Evolutionary conservation across 2,113 vertebrate species (phyloP).

Genomic region (Malurus elegans): DNA sequence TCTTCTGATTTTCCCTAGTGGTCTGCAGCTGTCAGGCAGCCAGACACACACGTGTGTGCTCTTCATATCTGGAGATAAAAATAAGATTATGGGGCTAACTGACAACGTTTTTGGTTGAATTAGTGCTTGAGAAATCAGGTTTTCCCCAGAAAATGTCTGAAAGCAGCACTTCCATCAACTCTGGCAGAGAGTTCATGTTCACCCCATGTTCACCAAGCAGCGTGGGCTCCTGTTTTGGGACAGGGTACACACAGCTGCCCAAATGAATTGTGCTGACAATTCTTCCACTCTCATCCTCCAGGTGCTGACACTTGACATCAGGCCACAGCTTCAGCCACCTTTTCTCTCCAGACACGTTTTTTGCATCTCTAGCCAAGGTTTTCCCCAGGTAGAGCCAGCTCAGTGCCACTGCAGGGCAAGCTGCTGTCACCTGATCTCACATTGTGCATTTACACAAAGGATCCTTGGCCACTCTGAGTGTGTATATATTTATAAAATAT

Average conservation of each 20-base stretch:
- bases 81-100: background rate
- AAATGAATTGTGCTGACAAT: background rate
- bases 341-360: background rate
- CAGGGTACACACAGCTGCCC: background rate
- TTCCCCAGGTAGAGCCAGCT: background rate
- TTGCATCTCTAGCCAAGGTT: background rate
- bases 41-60: background rate
- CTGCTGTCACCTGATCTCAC: background rate
- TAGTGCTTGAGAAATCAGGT: background rate
- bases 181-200: accelerated
- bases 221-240: background rate
- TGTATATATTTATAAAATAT: background rate
- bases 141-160: background rate
- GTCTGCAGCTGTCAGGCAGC: constrained; percentile 21
- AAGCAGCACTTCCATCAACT: background rate
- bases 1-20: constrained; percentile 10
- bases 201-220: background rate
- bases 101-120: background rate
- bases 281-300: background rate
- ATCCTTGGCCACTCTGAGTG: accelerated
- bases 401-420: accelerated
- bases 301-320: background rate
- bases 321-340: background rate
- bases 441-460: background rate
- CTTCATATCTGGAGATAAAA: constrained; percentile 13